Evolutionary conservation across 2,797 vertebrate species (phyloP).

Genomic region (Scarus forsteni): DNA sequence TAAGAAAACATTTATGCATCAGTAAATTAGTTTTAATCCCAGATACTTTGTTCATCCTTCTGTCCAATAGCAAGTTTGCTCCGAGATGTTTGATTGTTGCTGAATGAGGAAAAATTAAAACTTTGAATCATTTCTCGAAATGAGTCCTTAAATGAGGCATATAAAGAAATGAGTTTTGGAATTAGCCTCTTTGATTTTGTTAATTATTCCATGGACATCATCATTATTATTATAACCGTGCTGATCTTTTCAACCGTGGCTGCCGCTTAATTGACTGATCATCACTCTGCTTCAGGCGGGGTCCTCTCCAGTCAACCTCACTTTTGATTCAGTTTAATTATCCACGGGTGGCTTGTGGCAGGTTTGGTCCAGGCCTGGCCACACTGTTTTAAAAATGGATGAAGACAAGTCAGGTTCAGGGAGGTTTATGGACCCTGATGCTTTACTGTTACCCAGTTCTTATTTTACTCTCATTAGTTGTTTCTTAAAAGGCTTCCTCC

Average conservation of each 20-base stretch:
- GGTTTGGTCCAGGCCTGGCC: neutral
- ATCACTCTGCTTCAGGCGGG: neutral
- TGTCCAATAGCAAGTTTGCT: neutral
- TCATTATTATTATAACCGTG: neutral
- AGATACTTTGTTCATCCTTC: neutral
- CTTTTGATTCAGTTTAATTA: neutral
- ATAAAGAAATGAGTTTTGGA: neutral
- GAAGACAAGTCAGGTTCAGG: neutral
- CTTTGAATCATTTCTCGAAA: constrained; percentile 5
- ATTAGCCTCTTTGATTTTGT: neutral
- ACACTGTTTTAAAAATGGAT: neutral
- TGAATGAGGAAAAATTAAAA: neutral
- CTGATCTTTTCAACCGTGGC: neutral
- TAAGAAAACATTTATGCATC: too few species aligned
- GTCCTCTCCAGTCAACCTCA: neutral
- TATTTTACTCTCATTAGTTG: too few species aligned
- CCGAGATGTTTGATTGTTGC: neutral
- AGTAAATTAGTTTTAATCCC: neutral
- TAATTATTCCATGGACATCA: neutral
- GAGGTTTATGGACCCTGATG: too few species aligned
- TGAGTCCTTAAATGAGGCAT: neutral
- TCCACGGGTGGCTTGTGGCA: neutral
- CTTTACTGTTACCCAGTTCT: neutral
- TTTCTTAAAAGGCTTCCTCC: too few species aligned
- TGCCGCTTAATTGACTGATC: neutral